These are phyloP conservation scores for Ichneumoninae sp. DNA, from an alignment of 2,888 invertebrate genomes.

Conservation along the genomic window DNA sequence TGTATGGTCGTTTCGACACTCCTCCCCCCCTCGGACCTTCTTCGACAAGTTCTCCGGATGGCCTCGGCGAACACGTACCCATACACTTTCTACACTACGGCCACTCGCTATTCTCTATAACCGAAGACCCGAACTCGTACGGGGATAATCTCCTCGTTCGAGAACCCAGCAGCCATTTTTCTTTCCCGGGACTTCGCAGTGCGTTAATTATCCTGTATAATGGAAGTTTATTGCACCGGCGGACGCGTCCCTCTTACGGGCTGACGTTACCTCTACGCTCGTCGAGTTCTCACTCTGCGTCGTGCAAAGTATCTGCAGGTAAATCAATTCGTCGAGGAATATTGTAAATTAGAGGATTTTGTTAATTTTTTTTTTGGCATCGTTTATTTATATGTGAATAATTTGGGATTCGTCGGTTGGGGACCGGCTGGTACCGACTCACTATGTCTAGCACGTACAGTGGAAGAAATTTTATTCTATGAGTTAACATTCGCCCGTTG, in stretches of 20 bases:
- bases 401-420: too few species aligned
- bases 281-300: background rate
- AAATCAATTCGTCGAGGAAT: too few species aligned
- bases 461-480: too few species aligned
- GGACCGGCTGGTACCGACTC: too few species aligned
- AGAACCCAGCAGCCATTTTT: conserved; percentile 46
- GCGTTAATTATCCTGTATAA: conserved; percentile 64
- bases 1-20: conserved; percentile 54
- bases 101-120: conserved; percentile 33
- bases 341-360: too few species aligned
- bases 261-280: background rate
- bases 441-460: too few species aligned
- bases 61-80: conserved; percentile 42
- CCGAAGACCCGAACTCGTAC: conserved; percentile 39
- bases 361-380: too few species aligned
- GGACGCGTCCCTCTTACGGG: background rate
- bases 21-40: conserved; percentile 37
- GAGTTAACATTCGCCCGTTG: too few species aligned
- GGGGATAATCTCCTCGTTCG: conserved; percentile 58
- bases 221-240: conserved; percentile 56
- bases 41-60: conserved; percentile 52
- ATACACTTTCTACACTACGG: conserved; percentile 35
- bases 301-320: background rate
- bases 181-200: conserved; percentile 26
- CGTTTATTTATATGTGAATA: too few species aligned